phyloP scores from a whole-genome alignment of 2,888 invertebrate species.

The Cataglyphis albicans region DNA sequence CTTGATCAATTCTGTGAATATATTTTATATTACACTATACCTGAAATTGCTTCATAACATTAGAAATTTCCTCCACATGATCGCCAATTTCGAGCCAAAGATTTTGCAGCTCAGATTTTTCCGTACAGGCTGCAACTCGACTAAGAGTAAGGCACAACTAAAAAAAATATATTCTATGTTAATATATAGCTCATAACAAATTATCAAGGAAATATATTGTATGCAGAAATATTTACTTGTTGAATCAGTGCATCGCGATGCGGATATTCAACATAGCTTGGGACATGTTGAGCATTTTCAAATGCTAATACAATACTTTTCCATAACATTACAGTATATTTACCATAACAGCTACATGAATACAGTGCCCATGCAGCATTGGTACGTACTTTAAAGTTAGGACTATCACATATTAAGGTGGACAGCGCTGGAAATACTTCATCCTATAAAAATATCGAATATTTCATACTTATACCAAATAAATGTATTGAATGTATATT shows the following conservation, averaged over 20 bases:
- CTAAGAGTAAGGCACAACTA: constrained; percentile 92
- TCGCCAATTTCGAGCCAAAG: constrained; percentile 81
- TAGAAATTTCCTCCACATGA: constrained; percentile 79
- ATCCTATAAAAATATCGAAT: constrained; percentile 85
- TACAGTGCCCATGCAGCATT: constrained; percentile 93
- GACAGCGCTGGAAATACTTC: constrained; percentile 90
- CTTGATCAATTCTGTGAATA: constrained; percentile 21
- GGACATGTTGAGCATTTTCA: constrained; percentile 92
- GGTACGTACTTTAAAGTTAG: constrained; percentile 96
- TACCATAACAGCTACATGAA: constrained; percentile 89
- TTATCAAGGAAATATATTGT: background rate
- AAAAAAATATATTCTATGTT: constrained; percentile 76
- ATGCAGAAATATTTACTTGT: constrained; percentile 87
- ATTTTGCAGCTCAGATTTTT: constrained; percentile 78
- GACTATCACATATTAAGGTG: constrained; percentile 90
- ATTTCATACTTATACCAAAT: constrained; percentile 1
- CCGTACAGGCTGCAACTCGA: constrained; percentile 88
- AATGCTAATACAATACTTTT: constrained; percentile 90
- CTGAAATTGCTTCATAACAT: constrained; percentile 82
- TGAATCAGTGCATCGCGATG: constrained; percentile 95
- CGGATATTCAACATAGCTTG: constrained; percentile 94
- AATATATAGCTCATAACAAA: background rate
- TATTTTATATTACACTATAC: constrained; percentile 67
- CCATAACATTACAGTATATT: constrained; percentile 90
- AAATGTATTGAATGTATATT: background rate